Evolutionary conservation across 2,888 invertebrate genomes (phyloP).

Genomic region (Microplitis deprimator): DNA sequence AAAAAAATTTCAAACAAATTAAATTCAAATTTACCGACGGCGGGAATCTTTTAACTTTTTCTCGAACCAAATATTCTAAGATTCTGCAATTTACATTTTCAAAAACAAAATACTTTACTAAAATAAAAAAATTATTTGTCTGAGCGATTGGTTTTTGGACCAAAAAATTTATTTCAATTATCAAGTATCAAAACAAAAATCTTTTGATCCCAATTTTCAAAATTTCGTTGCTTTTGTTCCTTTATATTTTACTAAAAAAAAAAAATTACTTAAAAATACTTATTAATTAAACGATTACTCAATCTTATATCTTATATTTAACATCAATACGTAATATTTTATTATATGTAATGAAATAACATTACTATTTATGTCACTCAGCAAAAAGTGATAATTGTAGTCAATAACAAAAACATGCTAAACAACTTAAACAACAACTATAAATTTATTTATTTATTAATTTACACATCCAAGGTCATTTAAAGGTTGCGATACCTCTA

Average conservation of each 20-base stretch:
- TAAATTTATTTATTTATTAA: slow-evolving; percentile 7
- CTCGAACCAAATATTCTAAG: too few relatives aligned
- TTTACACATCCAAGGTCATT: not conserved
- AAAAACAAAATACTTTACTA: too few relatives aligned
- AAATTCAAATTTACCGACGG: not conserved
- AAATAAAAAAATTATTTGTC: too few relatives aligned
- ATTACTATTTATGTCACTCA: not conserved
- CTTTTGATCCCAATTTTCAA: too few relatives aligned
- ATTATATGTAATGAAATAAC: not conserved
- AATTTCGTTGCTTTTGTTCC: too few relatives aligned
- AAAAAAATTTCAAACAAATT: slow-evolving; percentile 10
- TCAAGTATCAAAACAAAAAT: too few relatives aligned
- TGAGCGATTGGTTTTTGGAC: too few relatives aligned
- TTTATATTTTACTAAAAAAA: not conserved
- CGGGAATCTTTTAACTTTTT: too few relatives aligned
- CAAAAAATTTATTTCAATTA: too few relatives aligned
- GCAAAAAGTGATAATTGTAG: not conserved
- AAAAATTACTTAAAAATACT: not conserved
- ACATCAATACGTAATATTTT: not conserved
- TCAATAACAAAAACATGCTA: not conserved
- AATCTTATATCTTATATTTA: not conserved
- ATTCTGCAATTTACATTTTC: too few relatives aligned
- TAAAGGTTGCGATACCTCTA: not conserved
- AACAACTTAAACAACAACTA: not conserved
- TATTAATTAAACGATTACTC: slow-evolving; percentile 6